Percentiles rank a stretch among this genome's conserved stretches.
Conservation (phyloP, 2,797 vertebrate species). For the Notolabrus celidotus region DNA sequence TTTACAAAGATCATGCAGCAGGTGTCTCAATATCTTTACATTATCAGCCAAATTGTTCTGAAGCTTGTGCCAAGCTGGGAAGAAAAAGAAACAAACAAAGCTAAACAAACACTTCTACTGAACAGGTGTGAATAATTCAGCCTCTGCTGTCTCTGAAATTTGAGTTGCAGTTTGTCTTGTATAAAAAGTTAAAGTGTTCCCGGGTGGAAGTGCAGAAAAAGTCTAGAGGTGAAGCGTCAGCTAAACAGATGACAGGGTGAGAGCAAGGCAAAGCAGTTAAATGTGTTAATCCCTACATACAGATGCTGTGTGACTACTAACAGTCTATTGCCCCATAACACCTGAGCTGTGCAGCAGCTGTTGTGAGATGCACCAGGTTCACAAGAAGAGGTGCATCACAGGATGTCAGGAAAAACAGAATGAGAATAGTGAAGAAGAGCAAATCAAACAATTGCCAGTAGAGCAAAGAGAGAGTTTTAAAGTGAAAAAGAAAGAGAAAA, state of each 20-base stretch:
- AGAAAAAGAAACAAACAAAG: background rate
- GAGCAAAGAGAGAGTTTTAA: background rate
- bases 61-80: background rate
- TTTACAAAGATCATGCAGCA: background rate
- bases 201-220: constrained; percentile 24
- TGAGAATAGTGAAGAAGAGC: background rate
- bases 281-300: constrained; percentile 43
- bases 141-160: constrained; percentile 28
- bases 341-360: constrained; percentile 51
- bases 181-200: constrained; percentile 13
- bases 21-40: background rate
- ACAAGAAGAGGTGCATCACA: constrained; percentile 22
- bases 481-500: background rate
- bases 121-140: constrained; percentile 1
- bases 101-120: background rate
- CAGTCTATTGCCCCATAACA: constrained; percentile 45
- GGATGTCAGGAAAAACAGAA: constrained; percentile 20
- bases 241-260: constrained; percentile 37
- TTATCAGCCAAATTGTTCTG: background rate
- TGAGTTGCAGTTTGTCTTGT: constrained; percentile 2
- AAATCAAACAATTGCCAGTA: background rate
- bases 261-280: constrained; percentile 31
- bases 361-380: constrained; percentile 36
- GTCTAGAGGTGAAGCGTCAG: constrained; percentile 38
- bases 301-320: constrained; percentile 40